Conservation (phyloP, 2,113 vertebrate species). For the Oryzias javanicus region DNA sequence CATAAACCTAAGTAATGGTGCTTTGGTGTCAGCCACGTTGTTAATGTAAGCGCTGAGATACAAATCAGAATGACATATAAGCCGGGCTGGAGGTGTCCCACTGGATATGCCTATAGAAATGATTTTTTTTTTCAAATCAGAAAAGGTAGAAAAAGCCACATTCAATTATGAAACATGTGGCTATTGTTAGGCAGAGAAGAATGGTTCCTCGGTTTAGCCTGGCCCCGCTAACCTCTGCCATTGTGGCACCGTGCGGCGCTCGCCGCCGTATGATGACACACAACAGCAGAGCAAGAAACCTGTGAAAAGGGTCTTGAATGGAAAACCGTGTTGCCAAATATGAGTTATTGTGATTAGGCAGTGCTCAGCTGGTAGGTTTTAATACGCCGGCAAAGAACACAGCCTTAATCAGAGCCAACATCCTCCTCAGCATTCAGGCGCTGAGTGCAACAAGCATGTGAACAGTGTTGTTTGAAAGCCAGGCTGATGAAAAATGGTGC, state of each 20-base stretch:
- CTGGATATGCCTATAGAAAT: conserved; percentile 64
- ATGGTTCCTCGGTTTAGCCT: conserved; percentile 63
- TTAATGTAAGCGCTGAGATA: conserved; percentile 75
- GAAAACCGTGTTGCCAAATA: conserved; percentile 66
- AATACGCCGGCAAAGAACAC: conserved; percentile 65
- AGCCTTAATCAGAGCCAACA: conserved; percentile 62
- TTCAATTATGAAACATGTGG: conserved; percentile 67
- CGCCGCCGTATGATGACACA: conserved; percentile 50
- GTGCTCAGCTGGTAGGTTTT: conserved; percentile 68
- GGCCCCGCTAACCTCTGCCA: conserved; percentile 69
- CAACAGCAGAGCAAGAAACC: conserved; percentile 42
- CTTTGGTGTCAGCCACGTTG: conserved; percentile 66
- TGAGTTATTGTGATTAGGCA: conserved; percentile 58
- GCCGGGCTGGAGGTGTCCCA: conserved; percentile 63
- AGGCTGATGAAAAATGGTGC: conserved; percentile 68
- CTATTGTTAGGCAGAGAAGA: conserved; percentile 72
- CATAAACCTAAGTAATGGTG: conserved; percentile 67
- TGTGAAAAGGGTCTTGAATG: conserved; percentile 43
- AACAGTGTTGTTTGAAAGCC: conserved; percentile 61
- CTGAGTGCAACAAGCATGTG: conserved; percentile 63
- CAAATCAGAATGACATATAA: conserved; percentile 79
- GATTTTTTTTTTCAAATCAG: conserved; percentile 59
- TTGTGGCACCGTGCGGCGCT: conserved; percentile 63
- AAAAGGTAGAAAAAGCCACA: conserved; percentile 67
- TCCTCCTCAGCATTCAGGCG: conserved; percentile 54